Evolutionary conservation across 2,113 vertebrate genomes (phyloP), one percentile per base, ranked within the genome.

Genomic region (Elephas maximus): DNA sequence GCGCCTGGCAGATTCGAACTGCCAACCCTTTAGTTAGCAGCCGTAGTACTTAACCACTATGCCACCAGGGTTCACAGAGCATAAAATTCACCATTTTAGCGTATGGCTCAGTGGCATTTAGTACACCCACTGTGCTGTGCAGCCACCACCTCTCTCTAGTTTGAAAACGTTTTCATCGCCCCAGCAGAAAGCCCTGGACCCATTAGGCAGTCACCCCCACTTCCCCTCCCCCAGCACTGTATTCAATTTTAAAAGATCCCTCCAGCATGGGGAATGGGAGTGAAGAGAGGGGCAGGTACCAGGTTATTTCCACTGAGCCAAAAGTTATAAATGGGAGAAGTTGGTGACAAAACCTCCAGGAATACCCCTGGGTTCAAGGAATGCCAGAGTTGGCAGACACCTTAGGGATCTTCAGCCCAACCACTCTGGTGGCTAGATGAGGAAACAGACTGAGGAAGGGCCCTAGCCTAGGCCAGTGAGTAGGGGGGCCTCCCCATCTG

Each of bases 91-190:
- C 53, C 53, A 12, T 57, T 57, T 14, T 57, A 57, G 15, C 2
- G 4, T 10, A 6, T 11, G 1, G 2, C 28, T 65, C 20, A 26
- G 63, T 24, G 44, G 21, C 21, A 6, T 30, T 60, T 28, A 67
- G 37, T 65, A 51, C 53, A 18, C 14, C 53, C 24, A 4, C 28
- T 8, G 4, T 12, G 8, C 6, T 0, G 5, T 79, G 44, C 6
- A 0, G 4, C 41, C 4, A 4, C 26, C 48, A 7, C 8, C 3
- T 45, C 82, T 65, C n/a, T n/a, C 0, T 5, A 8, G 20, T 48
- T 30, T 30, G 4, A 62, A 18, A 33, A 33, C 9, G 15, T 67
- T 15, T 48, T 73, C 62, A 20, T 26, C 14, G 26, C 9, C 41
- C 23, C 37, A 0, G 8, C 10, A 33, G 41, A 76, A 93, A 88